Evolutionary conservation across 2,113 vertebrate genomes (phyloP).

Genomic region (Fulica atra): DNA sequence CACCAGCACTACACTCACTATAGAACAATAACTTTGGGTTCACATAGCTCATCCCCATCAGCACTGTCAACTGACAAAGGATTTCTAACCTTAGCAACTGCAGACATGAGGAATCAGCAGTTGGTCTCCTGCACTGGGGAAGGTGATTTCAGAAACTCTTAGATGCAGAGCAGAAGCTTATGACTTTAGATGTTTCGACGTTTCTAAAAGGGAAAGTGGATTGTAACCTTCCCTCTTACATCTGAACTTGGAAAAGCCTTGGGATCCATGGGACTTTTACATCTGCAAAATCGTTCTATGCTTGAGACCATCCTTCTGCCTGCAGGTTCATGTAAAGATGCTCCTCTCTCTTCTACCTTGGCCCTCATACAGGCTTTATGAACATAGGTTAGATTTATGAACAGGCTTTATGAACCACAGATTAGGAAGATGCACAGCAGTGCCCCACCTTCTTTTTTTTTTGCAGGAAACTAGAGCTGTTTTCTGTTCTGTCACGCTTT

Average conservation of each 20-base stretch:
- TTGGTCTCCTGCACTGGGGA: neutral
- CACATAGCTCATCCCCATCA: neutral
- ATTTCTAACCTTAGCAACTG: neutral
- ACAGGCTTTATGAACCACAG: no score
- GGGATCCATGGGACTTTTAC: neutral
- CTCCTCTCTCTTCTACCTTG: neutral
- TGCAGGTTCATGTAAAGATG: neutral
- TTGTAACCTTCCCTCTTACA: neutral
- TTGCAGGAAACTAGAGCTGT: neutral
- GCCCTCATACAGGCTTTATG: neutral
- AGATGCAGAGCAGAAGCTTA: neutral
- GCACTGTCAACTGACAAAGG: neutral
- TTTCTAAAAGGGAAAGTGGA: neutral
- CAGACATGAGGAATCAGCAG: neutral
- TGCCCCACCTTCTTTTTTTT: neutral
- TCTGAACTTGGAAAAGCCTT: neutral
- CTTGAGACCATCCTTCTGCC: neutral
- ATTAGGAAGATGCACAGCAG: neutral
- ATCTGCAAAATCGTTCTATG: neutral
- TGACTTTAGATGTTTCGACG: neutral
- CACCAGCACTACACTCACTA: neutral
- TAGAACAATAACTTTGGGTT: neutral
- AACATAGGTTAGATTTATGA: no score
- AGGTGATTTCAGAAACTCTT: neutral
- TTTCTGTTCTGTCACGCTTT: neutral